These are phyloP conservation scores for Dendrolimus pini DNA, from an alignment of 2,888 invertebrate species.

Conservation along the genomic window DNA sequence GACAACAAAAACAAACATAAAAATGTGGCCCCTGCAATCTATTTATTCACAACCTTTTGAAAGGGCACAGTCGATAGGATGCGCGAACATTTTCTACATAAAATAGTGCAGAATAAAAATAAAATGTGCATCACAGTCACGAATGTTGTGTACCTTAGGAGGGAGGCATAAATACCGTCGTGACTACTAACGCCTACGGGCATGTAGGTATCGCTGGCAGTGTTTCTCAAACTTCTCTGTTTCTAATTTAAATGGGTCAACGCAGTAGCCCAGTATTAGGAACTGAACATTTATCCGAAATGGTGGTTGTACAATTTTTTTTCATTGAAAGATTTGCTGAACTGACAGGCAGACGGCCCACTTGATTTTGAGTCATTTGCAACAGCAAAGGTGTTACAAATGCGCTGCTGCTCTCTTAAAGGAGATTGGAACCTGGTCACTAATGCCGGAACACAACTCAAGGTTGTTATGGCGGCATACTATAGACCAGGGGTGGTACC, in stretches of 20 bases:
- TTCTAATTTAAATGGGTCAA: neutral
- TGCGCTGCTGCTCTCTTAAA: too few relatives aligned
- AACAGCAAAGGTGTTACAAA: too few relatives aligned
- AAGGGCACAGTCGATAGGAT: neutral
- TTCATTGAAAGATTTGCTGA: too few relatives aligned
- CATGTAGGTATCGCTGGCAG: slow-evolving; percentile 3
- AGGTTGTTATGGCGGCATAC: too few relatives aligned
- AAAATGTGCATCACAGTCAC: slow-evolving; percentile 15
- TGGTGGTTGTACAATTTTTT: too few relatives aligned
- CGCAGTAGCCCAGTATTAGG: too few relatives aligned
- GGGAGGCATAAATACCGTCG: slow-evolving; percentile 27
- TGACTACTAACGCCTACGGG: slow-evolving; percentile 30
- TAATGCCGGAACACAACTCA: too few relatives aligned
- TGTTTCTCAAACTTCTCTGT: slow-evolving; percentile 11
- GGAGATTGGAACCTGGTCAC: too few relatives aligned
- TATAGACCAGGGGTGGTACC: too few relatives aligned
- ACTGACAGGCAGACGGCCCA: too few relatives aligned
- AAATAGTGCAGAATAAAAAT: slow-evolving; percentile 23
- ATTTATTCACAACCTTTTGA: neutral
- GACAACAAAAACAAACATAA: neutral
- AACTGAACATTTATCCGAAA: too few relatives aligned
- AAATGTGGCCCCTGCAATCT: neutral
- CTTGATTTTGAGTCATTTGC: too few relatives aligned
- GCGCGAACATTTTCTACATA: slow-evolving; percentile 10
- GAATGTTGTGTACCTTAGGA: slow-evolving; percentile 7